A percentile compares a stretch with the other conserved stretches of the same genome.
phyloP scores from a whole-genome alignment of 1,140 invertebrate species.

The Lamellibrachia luymesi region DNA sequence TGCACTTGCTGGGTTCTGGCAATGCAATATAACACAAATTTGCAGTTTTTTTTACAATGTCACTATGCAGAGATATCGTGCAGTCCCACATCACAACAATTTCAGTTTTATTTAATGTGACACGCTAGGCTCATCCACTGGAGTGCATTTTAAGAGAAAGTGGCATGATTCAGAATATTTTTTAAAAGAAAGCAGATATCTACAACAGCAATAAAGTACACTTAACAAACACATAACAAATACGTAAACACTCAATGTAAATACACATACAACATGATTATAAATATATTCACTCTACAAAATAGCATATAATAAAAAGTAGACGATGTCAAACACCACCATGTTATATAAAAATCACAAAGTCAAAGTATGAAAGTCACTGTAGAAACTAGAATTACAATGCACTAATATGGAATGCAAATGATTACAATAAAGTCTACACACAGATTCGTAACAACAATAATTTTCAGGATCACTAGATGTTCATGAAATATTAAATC shows the following conservation, averaged over 20 bases:
- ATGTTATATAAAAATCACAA: neutral
- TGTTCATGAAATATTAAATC: neutral
- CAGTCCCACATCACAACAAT: no score
- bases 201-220: neutral
- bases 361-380: neutral
- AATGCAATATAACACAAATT: no score
- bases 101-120: no score
- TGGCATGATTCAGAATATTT: neutral
- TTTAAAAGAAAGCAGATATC: neutral
- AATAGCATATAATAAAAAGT: neutral
- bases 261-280: neutral
- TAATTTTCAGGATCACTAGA: neutral
- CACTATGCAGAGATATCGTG: no score
- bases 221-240: neutral
- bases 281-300: conserved; percentile 6
- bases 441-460: neutral
- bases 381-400: neutral
- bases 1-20: no score
- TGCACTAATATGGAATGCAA: neutral
- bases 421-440: neutral
- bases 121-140: no score
- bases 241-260: neutral
- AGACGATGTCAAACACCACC: neutral
- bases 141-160: neutral
- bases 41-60: no score